These are phyloP conservation scores for Sebastes itinus DNA, from an alignment of 2,797 vertebrate genomes.

Conservation along the genomic window DNA sequence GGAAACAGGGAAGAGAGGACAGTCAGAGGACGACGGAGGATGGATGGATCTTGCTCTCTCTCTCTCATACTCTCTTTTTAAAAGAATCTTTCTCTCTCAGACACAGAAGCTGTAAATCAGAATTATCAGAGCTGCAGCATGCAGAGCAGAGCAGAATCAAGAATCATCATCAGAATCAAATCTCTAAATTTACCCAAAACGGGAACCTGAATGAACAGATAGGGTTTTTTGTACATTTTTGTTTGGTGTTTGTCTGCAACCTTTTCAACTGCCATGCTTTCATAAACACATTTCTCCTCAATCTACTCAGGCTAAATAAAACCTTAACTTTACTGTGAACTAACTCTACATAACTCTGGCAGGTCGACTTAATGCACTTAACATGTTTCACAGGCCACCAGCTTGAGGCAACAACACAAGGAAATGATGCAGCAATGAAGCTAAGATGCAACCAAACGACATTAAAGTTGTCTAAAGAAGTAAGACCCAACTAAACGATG, in stretches of 20 bases:
- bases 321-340: neutral
- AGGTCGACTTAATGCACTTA: neutral
- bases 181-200: neutral
- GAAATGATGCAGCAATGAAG: neutral
- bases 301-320: neutral
- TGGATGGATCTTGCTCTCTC: neutral
- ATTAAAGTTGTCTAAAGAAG: neutral
- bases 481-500: neutral
- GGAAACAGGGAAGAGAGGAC: constrained; percentile 52
- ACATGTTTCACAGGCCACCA: neutral
- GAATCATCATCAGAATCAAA: neutral
- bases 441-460: neutral
- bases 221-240: fast-evolving
- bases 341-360: no score
- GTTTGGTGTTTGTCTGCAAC: neutral
- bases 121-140: constrained; percentile 50
- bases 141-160: constrained; percentile 71
- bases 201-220: neutral
- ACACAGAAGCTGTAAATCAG: constrained; percentile 47
- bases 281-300: neutral
- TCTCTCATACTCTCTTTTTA: neutral
- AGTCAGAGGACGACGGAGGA: neutral
- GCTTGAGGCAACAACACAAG: neutral
- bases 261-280: neutral
- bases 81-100: neutral